Evolutionary conservation across 2,797 vertebrate species (phyloP), one percentile per base, ranked within the genome.

Genomic region (Remorina albescens): DNA sequence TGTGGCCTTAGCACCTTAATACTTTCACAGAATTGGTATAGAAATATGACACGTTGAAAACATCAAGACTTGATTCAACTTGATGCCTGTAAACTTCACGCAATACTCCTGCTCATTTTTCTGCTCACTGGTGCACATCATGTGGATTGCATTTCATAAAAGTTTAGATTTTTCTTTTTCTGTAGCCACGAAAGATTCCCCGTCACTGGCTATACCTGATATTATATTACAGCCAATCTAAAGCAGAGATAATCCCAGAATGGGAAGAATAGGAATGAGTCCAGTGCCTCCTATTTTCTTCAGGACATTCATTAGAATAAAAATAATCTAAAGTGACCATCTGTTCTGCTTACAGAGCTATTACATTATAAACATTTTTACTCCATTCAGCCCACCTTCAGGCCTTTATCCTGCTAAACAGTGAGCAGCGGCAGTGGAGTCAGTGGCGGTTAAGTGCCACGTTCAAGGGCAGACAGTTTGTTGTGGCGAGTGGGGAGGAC

Each of bases 381-480:
- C 67, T 71, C 56, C 11, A 1, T 54, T 55, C 41, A 1, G 50
- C 51, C 30, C 68, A 54, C 50, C 15, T 28, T 51, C 56, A 36
- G 47, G 58, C 49, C 60, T 73, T 30, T 44, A 71, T 30, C 55
- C 69, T 64, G 74, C 51, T 59, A 50, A 21, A 64, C 28, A 8
- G n/a, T 4, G 26, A 74, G 21, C 68, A 25, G 60, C 32, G 71
- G 32, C n/a, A 76, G 55, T 47, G 47, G 67, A 57, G 47, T 8
- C 56, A 63, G 34, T 60, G 72, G 59, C 78, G 78, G 83, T 67
- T 78, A 80, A 79, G 7, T 69, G 64, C 36, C 49, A 44, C n/a
- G 57, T 78, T 75, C 60, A 84, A 65, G 83, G 75, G 63, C 78
- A 57, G 62, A 59, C 19, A 4, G n/a, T 67, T 67, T 62, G 76